These are phyloP conservation scores for Corbicula japonica DNA, from an alignment of 2,888 invertebrate genomes.

Conservation along the genomic window DNA sequence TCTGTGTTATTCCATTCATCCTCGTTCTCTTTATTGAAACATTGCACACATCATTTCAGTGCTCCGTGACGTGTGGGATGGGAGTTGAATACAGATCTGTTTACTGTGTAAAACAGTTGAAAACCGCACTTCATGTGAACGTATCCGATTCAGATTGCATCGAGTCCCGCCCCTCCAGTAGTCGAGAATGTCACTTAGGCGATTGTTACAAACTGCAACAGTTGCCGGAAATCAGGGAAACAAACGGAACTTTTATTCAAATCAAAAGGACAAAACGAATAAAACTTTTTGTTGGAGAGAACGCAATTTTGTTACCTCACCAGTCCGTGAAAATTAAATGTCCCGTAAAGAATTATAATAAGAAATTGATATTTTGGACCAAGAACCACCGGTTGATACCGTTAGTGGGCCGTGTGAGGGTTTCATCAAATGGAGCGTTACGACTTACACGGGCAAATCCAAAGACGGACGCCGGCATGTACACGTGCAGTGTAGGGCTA, in stretches of 20 bases:
- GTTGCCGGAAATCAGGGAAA: conserved; percentile 72
- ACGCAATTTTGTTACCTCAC: conserved; percentile 76
- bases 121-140: conserved; percentile 67
- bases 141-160: conserved; percentile 74
- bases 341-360: conserved; percentile 80
- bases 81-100: conserved; percentile 95
- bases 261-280: conserved; percentile 74
- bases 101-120: conserved; percentile 89
- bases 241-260: conserved; percentile 79
- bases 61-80: conserved; percentile 95
- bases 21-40: too few species aligned
- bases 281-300: conserved; percentile 74
- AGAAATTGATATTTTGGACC: conserved; percentile 80
- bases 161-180: conserved; percentile 67
- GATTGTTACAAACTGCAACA: conserved; percentile 73
- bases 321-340: conserved; percentile 80
- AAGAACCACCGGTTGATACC: conserved; percentile 76
- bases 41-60: conserved; percentile 88
- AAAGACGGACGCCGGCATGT: conserved; percentile 73
- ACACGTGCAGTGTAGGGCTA: conserved; percentile 78
- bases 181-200: conserved; percentile 71
- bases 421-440: conserved; percentile 74
- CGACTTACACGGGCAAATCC: conserved; percentile 76
- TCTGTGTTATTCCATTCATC: too few species aligned
- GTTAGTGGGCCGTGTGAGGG: conserved; percentile 74